Percentiles rank a stretch among this genome's conserved stretches.
These are phyloP conservation scores for Arctopsyche grandis DNA, from an alignment of 1,140 invertebrate genomes.

Conservation along the genomic window DNA sequence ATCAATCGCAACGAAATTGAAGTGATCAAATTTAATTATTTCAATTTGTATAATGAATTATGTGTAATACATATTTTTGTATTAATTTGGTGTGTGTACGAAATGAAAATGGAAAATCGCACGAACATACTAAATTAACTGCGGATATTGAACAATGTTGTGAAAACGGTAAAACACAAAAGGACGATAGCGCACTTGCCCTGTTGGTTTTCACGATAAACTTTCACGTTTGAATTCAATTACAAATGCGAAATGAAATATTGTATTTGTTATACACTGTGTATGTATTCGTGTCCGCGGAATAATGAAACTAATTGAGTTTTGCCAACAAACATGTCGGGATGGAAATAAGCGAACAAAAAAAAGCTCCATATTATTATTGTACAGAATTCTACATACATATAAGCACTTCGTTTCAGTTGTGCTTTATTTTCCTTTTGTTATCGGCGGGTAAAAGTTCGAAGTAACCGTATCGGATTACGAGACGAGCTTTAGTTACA, in stretches of 20 bases:
- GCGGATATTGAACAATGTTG: not conserved
- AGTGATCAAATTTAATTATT: too few relatives aligned
- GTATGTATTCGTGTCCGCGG: not conserved
- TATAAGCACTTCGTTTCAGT: too few relatives aligned
- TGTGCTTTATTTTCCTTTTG: too few relatives aligned
- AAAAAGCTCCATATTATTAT: not conserved
- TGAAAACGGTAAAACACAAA: too few relatives aligned
- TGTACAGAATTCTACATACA: too few relatives aligned
- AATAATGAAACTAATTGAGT: not conserved
- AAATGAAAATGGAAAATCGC: not conserved
- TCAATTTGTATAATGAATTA: too few relatives aligned
- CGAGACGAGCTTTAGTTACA: not conserved
- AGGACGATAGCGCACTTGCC: too few relatives aligned
- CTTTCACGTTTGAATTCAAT: not conserved
- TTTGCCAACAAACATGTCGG: not conserved
- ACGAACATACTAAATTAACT: too few relatives aligned
- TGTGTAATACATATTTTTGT: not conserved
- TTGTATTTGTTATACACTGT: not conserved
- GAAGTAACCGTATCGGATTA: not conserved
- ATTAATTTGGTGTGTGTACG: too few relatives aligned
- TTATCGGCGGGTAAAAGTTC: not conserved
- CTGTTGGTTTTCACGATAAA: not conserved
- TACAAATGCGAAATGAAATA: not conserved
- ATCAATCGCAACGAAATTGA: too few relatives aligned
- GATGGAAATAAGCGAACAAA: not conserved